These are phyloP conservation scores for Peromyscus nudipes DNA, from an alignment of 2,797 vertebrate species.

Conservation along the genomic window DNA sequence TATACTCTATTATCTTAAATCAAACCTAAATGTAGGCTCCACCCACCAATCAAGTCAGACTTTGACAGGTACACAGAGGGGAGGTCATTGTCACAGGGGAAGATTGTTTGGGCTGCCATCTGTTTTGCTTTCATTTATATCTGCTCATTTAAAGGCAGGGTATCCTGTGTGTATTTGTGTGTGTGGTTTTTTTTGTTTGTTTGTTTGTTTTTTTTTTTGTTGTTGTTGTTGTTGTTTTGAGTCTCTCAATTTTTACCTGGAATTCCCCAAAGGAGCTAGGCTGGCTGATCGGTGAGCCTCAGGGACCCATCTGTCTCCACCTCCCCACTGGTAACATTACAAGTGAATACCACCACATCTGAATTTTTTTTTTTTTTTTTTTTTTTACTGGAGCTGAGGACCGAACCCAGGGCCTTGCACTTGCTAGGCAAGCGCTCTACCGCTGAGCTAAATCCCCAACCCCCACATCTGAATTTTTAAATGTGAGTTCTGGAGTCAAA, in stretches of 20 bases:
- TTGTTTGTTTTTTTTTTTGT: neutral
- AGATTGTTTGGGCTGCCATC: no score
- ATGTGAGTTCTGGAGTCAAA: neutral
- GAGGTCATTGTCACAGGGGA: neutral
- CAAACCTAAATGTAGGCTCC: neutral
- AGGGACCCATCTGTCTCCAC: neutral
- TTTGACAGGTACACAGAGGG: neutral
- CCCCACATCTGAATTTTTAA: neutral
- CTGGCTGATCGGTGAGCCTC: neutral
- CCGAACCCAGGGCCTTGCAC: no score
- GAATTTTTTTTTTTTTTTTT: no score
- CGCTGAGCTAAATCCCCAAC: no score
- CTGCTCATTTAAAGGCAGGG: neutral
- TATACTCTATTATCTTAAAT: neutral
- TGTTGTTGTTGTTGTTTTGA: neutral
- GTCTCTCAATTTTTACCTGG: neutral
- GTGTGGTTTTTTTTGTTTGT: neutral
- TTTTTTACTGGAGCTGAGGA: no score
- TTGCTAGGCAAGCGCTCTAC: no score
- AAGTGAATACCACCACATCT: neutral
- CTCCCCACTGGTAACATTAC: neutral
- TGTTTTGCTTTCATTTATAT: neutral
- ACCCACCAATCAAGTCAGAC: neutral
- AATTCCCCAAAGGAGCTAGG: neutral
- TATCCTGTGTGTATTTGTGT: neutral